A percentile compares a stretch with the other conserved stretches of the same genome.
These are phyloP conservation scores for Dynastes tityus DNA, from an alignment of 2,888 invertebrate species.

Conservation along the genomic window DNA sequence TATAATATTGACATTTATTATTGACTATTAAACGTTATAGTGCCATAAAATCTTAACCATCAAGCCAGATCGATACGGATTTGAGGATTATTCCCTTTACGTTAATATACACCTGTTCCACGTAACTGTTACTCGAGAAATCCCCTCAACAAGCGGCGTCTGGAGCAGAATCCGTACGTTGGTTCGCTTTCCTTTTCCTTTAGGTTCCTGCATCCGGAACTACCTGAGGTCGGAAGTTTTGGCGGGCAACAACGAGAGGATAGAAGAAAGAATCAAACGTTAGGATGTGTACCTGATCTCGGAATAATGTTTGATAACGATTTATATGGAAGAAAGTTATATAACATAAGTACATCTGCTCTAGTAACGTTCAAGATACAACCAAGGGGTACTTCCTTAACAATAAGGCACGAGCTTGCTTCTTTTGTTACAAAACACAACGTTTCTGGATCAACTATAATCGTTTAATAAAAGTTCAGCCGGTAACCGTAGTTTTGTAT, in stretches of 20 bases:
- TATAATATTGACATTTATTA: too few relatives aligned
- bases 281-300: slow-evolving; percentile 62
- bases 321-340: slow-evolving; percentile 58
- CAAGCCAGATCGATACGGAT: too few relatives aligned
- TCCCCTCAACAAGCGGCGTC: background rate
- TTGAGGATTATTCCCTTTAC: too few relatives aligned
- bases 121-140: slow-evolving; percentile 20
- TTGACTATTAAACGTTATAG: too few relatives aligned
- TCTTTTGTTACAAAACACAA: slow-evolving; percentile 56
- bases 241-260: slow-evolving; percentile 62
- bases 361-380: slow-evolving; percentile 59
- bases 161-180: slow-evolving; percentile 16
- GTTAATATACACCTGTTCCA: slow-evolving; percentile 16
- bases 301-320: slow-evolving; percentile 61
- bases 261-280: slow-evolving; percentile 62
- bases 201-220: slow-evolving; percentile 61
- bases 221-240: slow-evolving; percentile 67
- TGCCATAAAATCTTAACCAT: too few relatives aligned
- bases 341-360: slow-evolving; percentile 61
- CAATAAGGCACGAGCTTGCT: slow-evolving; percentile 60
- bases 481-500: slow-evolving; percentile 2
- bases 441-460: slow-evolving; percentile 45
- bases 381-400: slow-evolving; percentile 57
- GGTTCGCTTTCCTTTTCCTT: slow-evolving; percentile 40
- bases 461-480: slow-evolving; percentile 30